These are phyloP conservation scores for Rostratula benghalensis DNA, from an alignment of 2,113 vertebrate species.

Conservation along the genomic window DNA sequence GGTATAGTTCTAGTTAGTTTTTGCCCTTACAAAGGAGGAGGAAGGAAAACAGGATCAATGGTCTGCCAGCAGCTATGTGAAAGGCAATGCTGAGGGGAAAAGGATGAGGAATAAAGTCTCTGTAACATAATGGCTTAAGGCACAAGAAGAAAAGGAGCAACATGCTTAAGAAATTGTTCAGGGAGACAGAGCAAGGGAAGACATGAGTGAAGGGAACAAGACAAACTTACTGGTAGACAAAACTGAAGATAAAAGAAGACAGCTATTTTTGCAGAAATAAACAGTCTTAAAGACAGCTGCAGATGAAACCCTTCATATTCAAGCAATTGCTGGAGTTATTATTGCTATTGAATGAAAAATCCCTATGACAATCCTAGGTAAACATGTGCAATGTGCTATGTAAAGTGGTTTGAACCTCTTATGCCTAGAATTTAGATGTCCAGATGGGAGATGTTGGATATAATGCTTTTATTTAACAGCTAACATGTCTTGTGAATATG, in stretches of 20 bases:
- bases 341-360: background rate
- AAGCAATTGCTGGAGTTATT: background rate
- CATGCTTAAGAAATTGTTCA: background rate
- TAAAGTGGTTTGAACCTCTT: background rate
- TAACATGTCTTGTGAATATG: slow-evolving; percentile 1
- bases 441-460: background rate
- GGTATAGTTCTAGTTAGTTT: background rate
- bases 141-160: background rate
- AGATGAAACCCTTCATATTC: background rate
- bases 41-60: background rate
- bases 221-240: background rate
- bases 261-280: background rate
- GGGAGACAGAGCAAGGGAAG: background rate
- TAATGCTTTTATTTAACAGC: slow-evolving; percentile 21
- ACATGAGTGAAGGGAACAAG: background rate
- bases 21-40: background rate
- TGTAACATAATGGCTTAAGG: background rate
- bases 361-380: background rate
- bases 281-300: background rate
- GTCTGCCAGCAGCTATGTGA: background rate
- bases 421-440: background rate
- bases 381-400: background rate
- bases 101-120: background rate
- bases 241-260: background rate
- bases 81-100: background rate